These are phyloP conservation scores for Leptodactylus fallax DNA, from an alignment of 2,797 vertebrate species.

Conservation along the genomic window DNA sequence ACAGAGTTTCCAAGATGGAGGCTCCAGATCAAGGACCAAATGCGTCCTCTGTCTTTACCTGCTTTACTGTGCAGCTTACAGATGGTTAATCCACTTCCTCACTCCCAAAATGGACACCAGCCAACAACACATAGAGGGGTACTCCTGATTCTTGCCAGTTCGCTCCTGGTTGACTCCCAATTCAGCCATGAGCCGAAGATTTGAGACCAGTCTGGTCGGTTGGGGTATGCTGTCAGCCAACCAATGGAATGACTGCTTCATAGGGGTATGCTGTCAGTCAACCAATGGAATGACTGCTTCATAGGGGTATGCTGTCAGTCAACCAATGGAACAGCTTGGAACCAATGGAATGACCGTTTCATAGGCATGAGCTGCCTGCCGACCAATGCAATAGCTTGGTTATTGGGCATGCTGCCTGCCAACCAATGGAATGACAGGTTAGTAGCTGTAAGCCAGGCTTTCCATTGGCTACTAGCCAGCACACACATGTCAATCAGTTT, in stretches of 20 bases:
- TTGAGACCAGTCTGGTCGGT: not conserved
- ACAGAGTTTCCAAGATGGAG: not conserved
- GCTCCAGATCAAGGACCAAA: slow-evolving; percentile 6
- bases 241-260: not conserved
- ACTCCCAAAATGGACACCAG: not conserved
- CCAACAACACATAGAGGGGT: not conserved
- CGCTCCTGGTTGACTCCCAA: not conserved
- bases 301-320: not conserved
- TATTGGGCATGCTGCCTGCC: too few species aligned
- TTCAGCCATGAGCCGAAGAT: not conserved
- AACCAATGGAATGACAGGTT: too few species aligned
- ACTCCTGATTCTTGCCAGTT: not conserved
- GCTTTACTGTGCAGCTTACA: not conserved
- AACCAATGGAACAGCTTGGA: too few species aligned
- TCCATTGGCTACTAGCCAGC: too few species aligned
- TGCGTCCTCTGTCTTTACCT: not conserved
- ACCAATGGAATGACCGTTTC: not conserved
- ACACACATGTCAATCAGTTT: too few species aligned
- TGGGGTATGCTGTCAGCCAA: not conserved
- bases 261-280: not conserved
- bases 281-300: not conserved
- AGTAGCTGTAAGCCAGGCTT: too few species aligned
- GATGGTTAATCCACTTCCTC: not conserved
- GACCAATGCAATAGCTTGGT: not conserved
- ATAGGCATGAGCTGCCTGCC: not conserved